These are phyloP conservation scores for Stegastes partitus DNA, from an alignment of 2,113 vertebrate genomes.

Conservation along the genomic window DNA sequence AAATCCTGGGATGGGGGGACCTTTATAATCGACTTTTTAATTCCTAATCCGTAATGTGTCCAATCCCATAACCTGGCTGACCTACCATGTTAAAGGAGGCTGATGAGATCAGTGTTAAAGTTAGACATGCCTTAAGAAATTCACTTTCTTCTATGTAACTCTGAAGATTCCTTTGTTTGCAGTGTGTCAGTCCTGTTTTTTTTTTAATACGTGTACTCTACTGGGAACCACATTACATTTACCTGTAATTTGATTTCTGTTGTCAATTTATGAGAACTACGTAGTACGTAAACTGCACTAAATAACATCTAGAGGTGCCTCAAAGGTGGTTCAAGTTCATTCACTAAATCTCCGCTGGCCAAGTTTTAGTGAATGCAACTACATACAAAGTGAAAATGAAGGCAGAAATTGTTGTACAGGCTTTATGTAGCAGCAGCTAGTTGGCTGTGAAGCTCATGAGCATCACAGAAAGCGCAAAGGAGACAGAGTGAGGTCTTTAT, in stretches of 20 bases:
- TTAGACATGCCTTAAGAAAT: slow-evolving; percentile 43
- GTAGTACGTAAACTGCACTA: not conserved
- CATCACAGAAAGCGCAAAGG: too few relatives aligned
- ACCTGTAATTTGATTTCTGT: not conserved
- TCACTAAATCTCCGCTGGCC: too few relatives aligned
- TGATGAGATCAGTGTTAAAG: slow-evolving; percentile 67
- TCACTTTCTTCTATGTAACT: slow-evolving; percentile 18
- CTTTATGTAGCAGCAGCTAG: too few relatives aligned
- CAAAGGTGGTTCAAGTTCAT: too few relatives aligned
- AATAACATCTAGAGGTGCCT: too few relatives aligned
- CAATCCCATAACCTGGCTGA: slow-evolving; percentile 73
- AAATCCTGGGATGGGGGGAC: slow-evolving; percentile 55
- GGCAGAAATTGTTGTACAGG: too few relatives aligned
- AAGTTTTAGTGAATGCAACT: too few relatives aligned
- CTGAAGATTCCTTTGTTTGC: slow-evolving; percentile 40
- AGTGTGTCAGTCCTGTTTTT: not conserved
- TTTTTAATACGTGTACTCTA: not conserved
- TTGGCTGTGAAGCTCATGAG: too few relatives aligned
- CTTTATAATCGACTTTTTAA: slow-evolving; percentile 75
- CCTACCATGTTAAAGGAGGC: slow-evolving; percentile 64
- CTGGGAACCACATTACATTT: not conserved
- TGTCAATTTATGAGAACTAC: not conserved
- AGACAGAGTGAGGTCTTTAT: too few relatives aligned
- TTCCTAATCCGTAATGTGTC: slow-evolving; percentile 76
- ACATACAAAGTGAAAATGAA: too few relatives aligned